A percentile compares a stretch with the other conserved stretches of the same genome.
These are phyloP conservation scores for Diachasmimorpha longicaudata DNA, from an alignment of 1,140 invertebrate genomes.

Conservation along the genomic window DNA sequence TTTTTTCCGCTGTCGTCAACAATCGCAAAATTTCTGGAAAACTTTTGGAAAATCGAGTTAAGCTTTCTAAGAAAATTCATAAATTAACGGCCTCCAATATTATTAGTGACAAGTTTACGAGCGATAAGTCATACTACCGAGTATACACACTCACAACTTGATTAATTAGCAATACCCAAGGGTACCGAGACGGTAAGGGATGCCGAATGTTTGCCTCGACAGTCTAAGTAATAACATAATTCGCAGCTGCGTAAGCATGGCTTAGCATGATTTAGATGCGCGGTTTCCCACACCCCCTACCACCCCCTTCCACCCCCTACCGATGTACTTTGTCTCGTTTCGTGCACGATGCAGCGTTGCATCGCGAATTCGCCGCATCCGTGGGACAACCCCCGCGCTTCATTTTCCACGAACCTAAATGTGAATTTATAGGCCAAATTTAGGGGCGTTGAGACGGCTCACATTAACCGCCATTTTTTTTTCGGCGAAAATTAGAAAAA, in stretches of 20 bases:
- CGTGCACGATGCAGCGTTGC: background rate
- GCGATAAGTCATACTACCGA: background rate
- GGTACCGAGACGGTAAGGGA: background rate
- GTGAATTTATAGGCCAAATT: background rate
- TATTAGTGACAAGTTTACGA: background rate
- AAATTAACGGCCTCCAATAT: background rate
- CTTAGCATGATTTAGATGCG: constrained; percentile 48
- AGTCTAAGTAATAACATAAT: constrained; percentile 51
- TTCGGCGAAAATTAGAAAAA: no score
- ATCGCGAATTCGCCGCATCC: background rate
- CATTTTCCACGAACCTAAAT: background rate
- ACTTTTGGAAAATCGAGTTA: background rate
- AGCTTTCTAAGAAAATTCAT: background rate
- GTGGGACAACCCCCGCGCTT: background rate
- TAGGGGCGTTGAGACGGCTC: background rate
- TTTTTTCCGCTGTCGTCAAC: no score
- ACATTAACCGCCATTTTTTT: no score
- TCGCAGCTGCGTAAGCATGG: constrained; percentile 52
- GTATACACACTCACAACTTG: background rate
- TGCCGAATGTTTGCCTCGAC: constrained; percentile 1
- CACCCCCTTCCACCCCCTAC: background rate
- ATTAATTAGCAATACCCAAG: constrained; percentile 8
- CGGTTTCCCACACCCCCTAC: constrained; percentile 27
- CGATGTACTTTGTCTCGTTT: background rate
- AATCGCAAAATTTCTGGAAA: no score